Conservation (phyloP, 2,888 invertebrate species). For the Periphyllus acericola region DNA sequence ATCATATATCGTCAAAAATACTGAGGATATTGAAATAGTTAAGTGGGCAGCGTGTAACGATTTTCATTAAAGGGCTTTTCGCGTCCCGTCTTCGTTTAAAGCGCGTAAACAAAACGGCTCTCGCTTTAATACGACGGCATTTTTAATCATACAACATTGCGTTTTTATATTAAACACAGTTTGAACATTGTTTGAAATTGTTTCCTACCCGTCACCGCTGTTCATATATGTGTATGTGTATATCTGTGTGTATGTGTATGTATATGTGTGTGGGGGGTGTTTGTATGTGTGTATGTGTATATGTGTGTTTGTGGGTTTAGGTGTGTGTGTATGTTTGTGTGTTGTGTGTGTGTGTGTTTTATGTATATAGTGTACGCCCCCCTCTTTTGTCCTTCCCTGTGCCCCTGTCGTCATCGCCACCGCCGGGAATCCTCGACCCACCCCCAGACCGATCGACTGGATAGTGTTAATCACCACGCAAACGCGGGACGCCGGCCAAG, state of each 20-base stretch:
- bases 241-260: not conserved
- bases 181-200: conserved; percentile 44
- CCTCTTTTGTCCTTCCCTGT: not conserved
- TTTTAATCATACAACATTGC: conserved; percentile 21
- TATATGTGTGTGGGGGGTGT: not conserved
- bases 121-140: not conserved
- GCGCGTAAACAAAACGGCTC: conserved; percentile 26
- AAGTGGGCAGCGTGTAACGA: conserved; percentile 17
- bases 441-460: conserved; percentile 52
- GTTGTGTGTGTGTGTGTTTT: not conserved
- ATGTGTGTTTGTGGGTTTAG: not conserved
- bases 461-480: conserved; percentile 62
- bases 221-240: not conserved
- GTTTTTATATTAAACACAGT: conserved; percentile 41
- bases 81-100: not conserved
- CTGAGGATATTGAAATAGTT: conserved; percentile 15
- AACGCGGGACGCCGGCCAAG: conserved; percentile 60
- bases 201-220: conserved; percentile 17
- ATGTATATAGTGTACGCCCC: not conserved
- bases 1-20: conserved; percentile 5
- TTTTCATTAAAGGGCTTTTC: conserved; percentile 48
- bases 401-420: not conserved
- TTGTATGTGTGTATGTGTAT: too few species aligned
- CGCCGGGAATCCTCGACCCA: conserved; percentile 6
- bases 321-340: not conserved